A percentile compares a stretch with the other conserved stretches of the same genome.
Evolutionary conservation across 2,113 vertebrate genomes (phyloP).

Genomic region (Antechinus flavipes): DNA sequence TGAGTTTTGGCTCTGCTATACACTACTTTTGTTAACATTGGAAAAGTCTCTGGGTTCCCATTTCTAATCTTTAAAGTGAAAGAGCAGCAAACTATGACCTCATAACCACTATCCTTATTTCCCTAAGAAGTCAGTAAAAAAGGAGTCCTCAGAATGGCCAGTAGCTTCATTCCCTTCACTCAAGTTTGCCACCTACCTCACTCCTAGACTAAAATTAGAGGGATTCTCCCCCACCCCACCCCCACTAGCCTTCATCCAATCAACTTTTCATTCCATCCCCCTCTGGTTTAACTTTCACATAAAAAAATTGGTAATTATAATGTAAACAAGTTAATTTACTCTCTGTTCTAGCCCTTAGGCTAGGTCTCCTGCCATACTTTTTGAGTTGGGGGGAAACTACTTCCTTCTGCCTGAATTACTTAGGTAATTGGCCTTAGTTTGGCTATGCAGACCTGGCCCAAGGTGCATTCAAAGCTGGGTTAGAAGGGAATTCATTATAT

Average conservation of each 20-base stretch:
- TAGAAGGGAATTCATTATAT: slow-evolving; percentile 64
- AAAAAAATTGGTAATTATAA: slow-evolving; percentile 12
- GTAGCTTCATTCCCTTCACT: neutral
- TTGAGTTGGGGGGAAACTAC: neutral
- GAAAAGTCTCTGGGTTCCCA: neutral
- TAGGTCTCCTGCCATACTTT: slow-evolving; percentile 52
- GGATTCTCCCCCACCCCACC: neutral
- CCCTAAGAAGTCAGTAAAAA: neutral
- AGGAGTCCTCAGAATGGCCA: neutral
- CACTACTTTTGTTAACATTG: neutral
- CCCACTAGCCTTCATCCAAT: neutral
- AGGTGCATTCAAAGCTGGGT: slow-evolving; percentile 46
- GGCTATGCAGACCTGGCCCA: slow-evolving; percentile 60
- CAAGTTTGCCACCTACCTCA: neutral
- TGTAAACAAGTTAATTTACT: slow-evolving; percentile 49
- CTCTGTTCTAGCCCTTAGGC: slow-evolving; percentile 54
- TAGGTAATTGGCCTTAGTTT: slow-evolving; percentile 62
- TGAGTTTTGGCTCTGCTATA: neutral
- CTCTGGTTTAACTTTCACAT: slow-evolving; percentile 1
- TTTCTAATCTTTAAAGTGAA: neutral
- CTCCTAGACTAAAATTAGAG: neutral
- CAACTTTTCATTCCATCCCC: neutral
- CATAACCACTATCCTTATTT: neutral
- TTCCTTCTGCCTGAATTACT: slow-evolving; percentile 52
- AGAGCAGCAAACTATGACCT: neutral